Conservation (phyloP, 1,140 invertebrate genomes). For the Scaptomyza hsui region DNA sequence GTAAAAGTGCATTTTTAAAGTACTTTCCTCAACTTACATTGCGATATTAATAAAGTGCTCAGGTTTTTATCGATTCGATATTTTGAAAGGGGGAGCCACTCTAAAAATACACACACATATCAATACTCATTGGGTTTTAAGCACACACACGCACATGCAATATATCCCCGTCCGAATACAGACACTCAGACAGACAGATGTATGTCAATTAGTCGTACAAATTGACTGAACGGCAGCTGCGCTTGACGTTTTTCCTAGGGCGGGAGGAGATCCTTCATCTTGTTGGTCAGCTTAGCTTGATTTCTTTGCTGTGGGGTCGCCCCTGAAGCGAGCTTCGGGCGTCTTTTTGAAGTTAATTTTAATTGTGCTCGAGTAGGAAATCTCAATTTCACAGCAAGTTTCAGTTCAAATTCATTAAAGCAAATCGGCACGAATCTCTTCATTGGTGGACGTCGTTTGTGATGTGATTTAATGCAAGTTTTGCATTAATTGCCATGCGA, state of each 20-base stretch:
- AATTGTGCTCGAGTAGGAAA: constrained; percentile 77
- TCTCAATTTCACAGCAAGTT: constrained; percentile 75
- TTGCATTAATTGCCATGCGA: constrained; percentile 53
- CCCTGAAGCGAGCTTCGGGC: constrained; percentile 48
- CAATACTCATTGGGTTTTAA: constrained; percentile 67
- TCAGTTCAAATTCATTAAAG: constrained; percentile 56
- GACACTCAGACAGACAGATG: constrained; percentile 29
- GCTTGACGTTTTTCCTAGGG: constrained; percentile 7
- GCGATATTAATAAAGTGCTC: constrained; percentile 58
- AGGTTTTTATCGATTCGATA: constrained; percentile 41
- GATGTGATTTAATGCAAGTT: constrained; percentile 54
- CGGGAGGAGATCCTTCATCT: constrained; percentile 26
- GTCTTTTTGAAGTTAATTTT: constrained; percentile 74
- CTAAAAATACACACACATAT: constrained; percentile 59
- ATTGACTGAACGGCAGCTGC: constrained; percentile 46
- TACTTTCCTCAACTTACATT: constrained; percentile 6
- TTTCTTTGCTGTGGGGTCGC: constrained; percentile 23
- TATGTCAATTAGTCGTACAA: constrained; percentile 78
- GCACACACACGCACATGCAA: constrained; percentile 45
- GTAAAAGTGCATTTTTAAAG: no score
- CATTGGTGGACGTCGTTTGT: constrained; percentile 14
- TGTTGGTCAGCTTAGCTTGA: constrained; percentile 9
- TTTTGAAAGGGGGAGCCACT: constrained; percentile 24
- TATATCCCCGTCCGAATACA: not conserved
- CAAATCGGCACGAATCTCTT: constrained; percentile 55